Evolutionary conservation across 2,888 invertebrate genomes (phyloP).

Genomic region (Thyatira batis): DNA sequence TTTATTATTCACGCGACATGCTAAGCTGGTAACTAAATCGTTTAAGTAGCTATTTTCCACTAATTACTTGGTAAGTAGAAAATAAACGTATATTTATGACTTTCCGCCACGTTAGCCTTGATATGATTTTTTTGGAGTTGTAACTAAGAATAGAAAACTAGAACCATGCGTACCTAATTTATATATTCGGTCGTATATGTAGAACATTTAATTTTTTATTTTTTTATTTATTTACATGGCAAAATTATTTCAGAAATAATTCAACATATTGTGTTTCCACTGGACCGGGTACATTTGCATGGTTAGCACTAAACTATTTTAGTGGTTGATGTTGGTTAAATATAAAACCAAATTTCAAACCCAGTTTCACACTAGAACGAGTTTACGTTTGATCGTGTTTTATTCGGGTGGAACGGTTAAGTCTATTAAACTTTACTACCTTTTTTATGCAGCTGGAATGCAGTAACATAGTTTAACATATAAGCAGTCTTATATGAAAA

Average conservation of each 20-base stretch:
- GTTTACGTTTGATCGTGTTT: no score
- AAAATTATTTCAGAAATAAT: no score
- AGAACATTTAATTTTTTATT: no score
- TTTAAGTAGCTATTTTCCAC: not conserved
- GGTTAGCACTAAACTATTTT: no score
- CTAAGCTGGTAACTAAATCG: not conserved
- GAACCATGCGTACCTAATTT: not conserved
- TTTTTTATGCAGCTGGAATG: not conserved
- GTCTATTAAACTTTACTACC: no score
- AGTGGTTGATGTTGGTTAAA: no score
- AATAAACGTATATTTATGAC: not conserved
- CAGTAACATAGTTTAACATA: not conserved
- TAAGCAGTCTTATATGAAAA: slow-evolving; percentile 18
- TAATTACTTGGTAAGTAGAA: slow-evolving; percentile 3
- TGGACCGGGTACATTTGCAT: no score
- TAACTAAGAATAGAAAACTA: not conserved
- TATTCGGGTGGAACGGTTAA: no score
- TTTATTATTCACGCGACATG: slow-evolving; percentile 3
- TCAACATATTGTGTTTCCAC: no score
- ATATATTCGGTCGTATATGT: not conserved
- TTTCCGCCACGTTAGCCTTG: not conserved
- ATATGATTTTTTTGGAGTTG: not conserved
- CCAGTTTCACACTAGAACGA: no score
- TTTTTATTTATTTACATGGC: no score
- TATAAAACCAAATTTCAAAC: no score